Evolutionary conservation across 2,113 vertebrate species (phyloP).

Genomic region (Psammodynastes pulverulentus): DNA sequence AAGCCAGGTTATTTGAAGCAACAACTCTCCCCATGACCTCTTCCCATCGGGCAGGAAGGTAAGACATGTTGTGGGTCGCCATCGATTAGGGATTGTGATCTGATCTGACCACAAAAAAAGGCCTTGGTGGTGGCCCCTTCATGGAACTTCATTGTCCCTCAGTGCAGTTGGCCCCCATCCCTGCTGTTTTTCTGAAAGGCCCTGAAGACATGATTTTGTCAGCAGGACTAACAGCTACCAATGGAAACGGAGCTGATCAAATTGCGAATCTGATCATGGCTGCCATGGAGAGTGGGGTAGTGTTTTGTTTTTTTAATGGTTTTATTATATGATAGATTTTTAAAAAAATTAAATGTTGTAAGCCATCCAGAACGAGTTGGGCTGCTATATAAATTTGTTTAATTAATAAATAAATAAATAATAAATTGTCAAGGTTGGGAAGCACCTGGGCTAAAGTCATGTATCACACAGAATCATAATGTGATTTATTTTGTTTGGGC

Average conservation of each 20-base stretch:
- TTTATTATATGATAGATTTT: background rate
- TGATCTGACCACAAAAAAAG: background rate
- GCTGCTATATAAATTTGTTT: background rate
- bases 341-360: background rate
- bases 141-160: background rate
- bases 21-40: background rate
- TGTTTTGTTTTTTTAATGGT: background rate
- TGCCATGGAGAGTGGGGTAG: background rate
- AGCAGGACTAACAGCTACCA: background rate
- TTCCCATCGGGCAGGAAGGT: background rate
- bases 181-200: background rate
- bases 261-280: background rate
- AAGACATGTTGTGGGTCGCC: background rate
- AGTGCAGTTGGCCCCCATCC: background rate
- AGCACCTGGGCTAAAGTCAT: background rate
- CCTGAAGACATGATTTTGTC: background rate
- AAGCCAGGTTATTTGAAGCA: background rate
- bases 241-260: background rate
- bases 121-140: background rate
- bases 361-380: background rate
- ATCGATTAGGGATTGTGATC: background rate
- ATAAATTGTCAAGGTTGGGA: background rate
- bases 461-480: background rate
- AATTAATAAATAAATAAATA: background rate
- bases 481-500: background rate